Evolutionary conservation across 2,797 vertebrate species (phyloP).

Genomic region (Melanotaenia maccullochi): DNA sequence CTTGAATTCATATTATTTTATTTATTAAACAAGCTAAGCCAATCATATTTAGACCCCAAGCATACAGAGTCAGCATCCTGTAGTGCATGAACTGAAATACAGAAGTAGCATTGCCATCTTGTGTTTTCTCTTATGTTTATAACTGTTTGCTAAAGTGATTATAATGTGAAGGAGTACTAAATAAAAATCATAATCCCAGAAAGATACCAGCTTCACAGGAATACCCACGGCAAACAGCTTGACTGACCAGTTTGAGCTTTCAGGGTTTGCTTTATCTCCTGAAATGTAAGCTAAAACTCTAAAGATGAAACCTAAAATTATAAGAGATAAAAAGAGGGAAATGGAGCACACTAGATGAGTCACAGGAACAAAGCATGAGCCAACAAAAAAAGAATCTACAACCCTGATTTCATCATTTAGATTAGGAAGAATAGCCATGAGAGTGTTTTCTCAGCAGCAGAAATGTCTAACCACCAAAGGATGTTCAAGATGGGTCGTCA

Average conservation of each 20-base stretch:
- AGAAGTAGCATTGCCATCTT: background rate
- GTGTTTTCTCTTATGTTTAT: slow-evolving; percentile 1
- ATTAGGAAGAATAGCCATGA: background rate
- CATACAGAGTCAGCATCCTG: background rate
- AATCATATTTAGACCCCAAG: background rate
- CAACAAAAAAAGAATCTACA: background rate
- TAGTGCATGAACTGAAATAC: background rate
- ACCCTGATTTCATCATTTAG: background rate
- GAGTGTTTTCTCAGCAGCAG: background rate
- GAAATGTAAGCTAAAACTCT: background rate
- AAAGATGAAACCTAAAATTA: slow-evolving; percentile 15
- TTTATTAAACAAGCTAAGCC: background rate
- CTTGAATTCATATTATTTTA: slow-evolving; percentile 7
- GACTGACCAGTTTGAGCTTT: background rate
- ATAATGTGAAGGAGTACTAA: slow-evolving; percentile 14
- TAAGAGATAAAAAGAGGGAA: background rate
- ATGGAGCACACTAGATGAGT: background rate
- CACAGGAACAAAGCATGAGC: background rate
- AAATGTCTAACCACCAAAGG: background rate
- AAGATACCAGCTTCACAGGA: slow-evolving; percentile 8
- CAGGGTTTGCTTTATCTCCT: background rate
- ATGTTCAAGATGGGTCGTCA: no score
- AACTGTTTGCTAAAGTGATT: slow-evolving; percentile 13
- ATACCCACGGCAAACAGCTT: background rate
- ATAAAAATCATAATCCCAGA: background rate